phyloP scores from a whole-genome alignment of 2,113 vertebrate genomes.

The Ammodytes dubius region DNA sequence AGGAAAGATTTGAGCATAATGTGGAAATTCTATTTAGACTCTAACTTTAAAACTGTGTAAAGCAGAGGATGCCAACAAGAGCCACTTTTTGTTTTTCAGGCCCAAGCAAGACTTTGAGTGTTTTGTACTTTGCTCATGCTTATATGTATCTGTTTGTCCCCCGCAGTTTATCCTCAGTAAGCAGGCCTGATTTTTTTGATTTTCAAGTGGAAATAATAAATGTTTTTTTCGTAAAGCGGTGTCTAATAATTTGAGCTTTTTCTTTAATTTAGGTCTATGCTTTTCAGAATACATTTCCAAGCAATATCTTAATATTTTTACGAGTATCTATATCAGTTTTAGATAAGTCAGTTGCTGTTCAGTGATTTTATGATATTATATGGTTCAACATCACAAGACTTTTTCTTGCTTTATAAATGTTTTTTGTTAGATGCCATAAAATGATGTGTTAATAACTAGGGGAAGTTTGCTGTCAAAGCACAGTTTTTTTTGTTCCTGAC shows the following conservation, averaged over 20 bases:
- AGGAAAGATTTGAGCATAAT: not conserved
- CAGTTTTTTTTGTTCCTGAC: constrained; percentile 2
- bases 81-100: not conserved
- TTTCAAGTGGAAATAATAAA: constrained; percentile 18
- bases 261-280: not conserved
- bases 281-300: not conserved
- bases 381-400: not conserved
- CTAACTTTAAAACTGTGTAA: not conserved
- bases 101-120: not conserved
- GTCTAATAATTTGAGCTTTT: not conserved
- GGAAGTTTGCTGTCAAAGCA: not conserved
- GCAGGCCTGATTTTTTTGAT: not conserved
- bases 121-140: not conserved
- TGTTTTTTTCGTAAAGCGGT: constrained; percentile 11
- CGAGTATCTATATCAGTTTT: not conserved
- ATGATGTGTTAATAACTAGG: not conserved
- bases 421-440: not conserved
- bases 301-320: not conserved
- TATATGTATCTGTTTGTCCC: not conserved
- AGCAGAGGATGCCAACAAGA: not conserved
- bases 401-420: not conserved
- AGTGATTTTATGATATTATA: not conserved
- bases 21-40: constrained; percentile 8
- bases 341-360: not conserved
- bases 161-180: not conserved